phyloP scores from a whole-genome alignment of 1,140 invertebrate species.

The Liolophura sinensis region DNA sequence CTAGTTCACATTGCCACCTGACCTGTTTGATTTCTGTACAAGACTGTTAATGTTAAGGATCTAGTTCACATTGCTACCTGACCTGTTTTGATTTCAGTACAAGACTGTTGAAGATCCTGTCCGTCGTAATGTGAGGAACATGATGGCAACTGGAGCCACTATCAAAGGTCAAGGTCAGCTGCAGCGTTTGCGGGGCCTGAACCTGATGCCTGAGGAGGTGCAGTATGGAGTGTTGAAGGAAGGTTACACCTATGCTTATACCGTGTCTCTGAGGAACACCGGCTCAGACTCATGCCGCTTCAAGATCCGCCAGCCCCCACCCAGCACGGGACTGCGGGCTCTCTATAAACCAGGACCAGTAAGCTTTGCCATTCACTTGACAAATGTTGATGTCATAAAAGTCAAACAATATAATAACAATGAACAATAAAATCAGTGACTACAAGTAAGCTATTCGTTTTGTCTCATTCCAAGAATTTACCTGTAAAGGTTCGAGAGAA shows the following conservation, averaged over 20 bases:
- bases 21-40: too few relatives aligned
- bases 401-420: neutral
- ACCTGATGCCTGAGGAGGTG: conserved; percentile 49
- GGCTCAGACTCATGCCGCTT: conserved; percentile 56
- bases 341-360: conserved; percentile 55
- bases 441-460: too few relatives aligned
- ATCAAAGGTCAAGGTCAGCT: conserved; percentile 36
- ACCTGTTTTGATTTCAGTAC: conserved; percentile 41
- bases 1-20: too few relatives aligned
- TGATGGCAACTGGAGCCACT: conserved; percentile 42
- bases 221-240: conserved; percentile 56
- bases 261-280: conserved; percentile 51
- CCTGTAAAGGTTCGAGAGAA: too few relatives aligned
- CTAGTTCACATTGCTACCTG: too few relatives aligned
- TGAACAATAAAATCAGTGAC: too few relatives aligned
- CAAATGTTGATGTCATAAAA: neutral
- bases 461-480: too few relatives aligned
- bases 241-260: conserved; percentile 49
- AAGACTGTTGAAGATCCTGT: conserved; percentile 53
- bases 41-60: too few relatives aligned
- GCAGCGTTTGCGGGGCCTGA: conserved; percentile 45
- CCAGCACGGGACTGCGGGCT: conserved; percentile 52
- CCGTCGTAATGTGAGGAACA: conserved; percentile 46
- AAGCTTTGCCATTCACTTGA: conserved; percentile 19
- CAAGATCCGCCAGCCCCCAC: conserved; percentile 56